A percentile compares a stretch with the other conserved stretches of the same genome.
Evolutionary conservation across 2,888 invertebrate genomes (phyloP).

Genomic region (Lobophora halterata): DNA sequence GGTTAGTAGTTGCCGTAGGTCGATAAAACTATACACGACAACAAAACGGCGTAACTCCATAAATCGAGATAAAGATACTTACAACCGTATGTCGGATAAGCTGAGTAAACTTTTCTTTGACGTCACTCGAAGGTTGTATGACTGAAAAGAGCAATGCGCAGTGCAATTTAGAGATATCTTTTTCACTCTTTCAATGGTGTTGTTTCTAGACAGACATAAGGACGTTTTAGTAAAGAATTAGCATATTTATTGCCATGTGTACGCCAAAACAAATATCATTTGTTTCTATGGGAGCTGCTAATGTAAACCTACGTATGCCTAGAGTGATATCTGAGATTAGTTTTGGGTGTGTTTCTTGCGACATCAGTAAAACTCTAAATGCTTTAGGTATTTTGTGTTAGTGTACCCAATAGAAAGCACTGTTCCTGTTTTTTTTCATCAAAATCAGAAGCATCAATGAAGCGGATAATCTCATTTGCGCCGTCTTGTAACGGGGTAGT

Average conservation of each 20-base stretch:
- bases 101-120: constrained; percentile 65
- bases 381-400: no score
- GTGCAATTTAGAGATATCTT: constrained; percentile 80
- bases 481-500: no score
- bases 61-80: constrained; percentile 57
- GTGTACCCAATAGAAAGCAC: no score
- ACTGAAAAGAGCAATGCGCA: constrained; percentile 78
- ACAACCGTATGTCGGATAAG: constrained; percentile 63
- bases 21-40: constrained; percentile 71
- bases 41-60: constrained; percentile 66
- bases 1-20: constrained; percentile 80
- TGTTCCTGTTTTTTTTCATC: no score
- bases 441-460: no score
- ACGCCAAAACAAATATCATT: constrained; percentile 75
- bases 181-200: constrained; percentile 74
- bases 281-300: constrained; percentile 58
- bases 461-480: no score
- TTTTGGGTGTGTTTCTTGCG: no score
- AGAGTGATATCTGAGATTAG: no score
- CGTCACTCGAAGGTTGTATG: constrained; percentile 60
- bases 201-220: constrained; percentile 70
- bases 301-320: no score
- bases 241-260: constrained; percentile 79
- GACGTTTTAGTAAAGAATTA: constrained; percentile 78
- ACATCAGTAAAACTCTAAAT: no score